Percentiles rank a stretch among this genome's conserved stretches.
Evolutionary conservation across 1,140 invertebrate species (phyloP).

Genomic region (Melipona quadrifasciata): DNA sequence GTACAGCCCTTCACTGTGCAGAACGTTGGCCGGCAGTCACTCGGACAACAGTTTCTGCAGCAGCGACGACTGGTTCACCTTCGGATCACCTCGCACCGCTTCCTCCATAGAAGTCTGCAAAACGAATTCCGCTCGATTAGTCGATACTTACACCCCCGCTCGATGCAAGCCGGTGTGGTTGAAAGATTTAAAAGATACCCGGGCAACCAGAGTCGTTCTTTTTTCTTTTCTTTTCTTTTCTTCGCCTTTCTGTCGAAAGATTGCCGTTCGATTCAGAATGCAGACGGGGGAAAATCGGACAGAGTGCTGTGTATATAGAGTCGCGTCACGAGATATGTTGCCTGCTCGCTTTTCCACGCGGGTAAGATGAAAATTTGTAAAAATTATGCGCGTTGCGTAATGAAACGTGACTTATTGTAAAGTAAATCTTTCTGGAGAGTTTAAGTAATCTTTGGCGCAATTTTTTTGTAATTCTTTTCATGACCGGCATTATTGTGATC

Average conservation of each 20-base stretch:
- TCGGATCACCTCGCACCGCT: conserved; percentile 86
- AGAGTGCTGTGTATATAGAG: not conserved
- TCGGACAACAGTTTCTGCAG: conserved; percentile 90
- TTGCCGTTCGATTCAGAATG: conserved; percentile 7
- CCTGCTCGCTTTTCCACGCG: not conserved
- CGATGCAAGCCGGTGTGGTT: no score
- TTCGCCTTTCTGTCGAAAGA: not conserved
- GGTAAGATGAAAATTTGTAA: not conserved
- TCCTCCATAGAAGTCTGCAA: conserved; percentile 89
- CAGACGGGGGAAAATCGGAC: not conserved
- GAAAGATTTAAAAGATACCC: not conserved
- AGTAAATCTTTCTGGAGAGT: not conserved
- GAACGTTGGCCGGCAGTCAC: conserved; percentile 82
- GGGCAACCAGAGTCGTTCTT: not conserved
- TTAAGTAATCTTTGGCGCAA: no score
- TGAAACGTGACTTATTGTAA: no score
- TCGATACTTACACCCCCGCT: no score
- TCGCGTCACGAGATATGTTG: not conserved
- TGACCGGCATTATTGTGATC: no score
- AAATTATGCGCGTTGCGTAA: not conserved
- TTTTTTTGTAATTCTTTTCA: no score
- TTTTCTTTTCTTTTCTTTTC: not conserved
- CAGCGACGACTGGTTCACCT: conserved; percentile 85
- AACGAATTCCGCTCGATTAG: conserved; percentile 12
- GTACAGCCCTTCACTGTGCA: conserved; percentile 75